These are phyloP conservation scores for Phaetusa simplex DNA, from an alignment of 2,113 vertebrate species.

Conservation along the genomic window DNA sequence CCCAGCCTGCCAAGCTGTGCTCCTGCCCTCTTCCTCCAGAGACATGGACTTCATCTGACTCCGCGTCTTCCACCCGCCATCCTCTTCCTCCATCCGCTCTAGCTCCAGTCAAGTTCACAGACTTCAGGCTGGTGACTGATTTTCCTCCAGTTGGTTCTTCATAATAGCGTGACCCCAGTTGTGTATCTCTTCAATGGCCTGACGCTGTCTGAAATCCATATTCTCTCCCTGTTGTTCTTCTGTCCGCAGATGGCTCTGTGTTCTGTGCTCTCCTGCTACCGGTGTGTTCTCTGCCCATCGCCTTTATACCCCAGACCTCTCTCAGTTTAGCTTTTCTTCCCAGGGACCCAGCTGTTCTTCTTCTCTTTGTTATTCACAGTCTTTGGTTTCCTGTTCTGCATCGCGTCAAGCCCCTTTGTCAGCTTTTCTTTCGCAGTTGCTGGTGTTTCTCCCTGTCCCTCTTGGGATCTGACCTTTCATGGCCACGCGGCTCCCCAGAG, in stretches of 20 bases:
- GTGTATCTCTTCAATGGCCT: background rate
- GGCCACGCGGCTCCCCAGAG: background rate
- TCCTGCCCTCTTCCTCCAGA: background rate
- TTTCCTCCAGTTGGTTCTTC: background rate
- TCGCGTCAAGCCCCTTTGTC: background rate
- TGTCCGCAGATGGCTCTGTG: background rate
- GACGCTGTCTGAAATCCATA: background rate
- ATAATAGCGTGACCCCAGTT: background rate
- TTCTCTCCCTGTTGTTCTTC: background rate
- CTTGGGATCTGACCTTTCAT: background rate
- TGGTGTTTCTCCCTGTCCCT: background rate
- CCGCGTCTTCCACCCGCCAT: fast-evolving
- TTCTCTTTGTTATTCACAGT: conserved; percentile 24
- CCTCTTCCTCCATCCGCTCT: background rate
- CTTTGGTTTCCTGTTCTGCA: background rate
- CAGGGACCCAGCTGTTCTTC: conserved; percentile 13
- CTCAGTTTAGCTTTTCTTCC: background rate
- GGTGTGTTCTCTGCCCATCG: background rate
- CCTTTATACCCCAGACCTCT: background rate
- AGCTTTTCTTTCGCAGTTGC: background rate
- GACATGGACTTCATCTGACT: background rate
- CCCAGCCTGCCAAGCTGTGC: background rate
- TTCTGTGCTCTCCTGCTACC: background rate
- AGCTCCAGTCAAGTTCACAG: background rate
- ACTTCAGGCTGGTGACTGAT: background rate